A percentile compares a stretch with the other conserved stretches of the same genome.
Conservation (phyloP, 2,797 vertebrate genomes). For the Clangula hyemalis region DNA sequence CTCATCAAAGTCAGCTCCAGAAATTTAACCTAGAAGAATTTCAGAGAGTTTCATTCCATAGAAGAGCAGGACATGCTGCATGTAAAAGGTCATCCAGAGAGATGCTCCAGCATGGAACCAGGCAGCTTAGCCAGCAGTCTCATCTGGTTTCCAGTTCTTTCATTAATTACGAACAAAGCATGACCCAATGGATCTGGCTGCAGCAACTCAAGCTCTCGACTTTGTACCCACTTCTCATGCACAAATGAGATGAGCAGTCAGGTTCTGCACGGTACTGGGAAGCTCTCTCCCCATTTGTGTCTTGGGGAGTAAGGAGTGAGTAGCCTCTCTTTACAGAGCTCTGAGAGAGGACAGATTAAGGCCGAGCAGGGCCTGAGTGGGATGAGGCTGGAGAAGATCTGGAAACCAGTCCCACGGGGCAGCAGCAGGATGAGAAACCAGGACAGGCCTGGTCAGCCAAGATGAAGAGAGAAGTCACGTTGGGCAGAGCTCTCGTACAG, state of each 20-base stretch:
- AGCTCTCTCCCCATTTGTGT: neutral
- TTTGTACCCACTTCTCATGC: neutral
- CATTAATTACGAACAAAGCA: neutral
- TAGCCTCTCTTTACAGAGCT: neutral
- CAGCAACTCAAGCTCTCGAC: neutral
- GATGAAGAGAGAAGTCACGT: neutral
- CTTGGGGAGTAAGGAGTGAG: neutral
- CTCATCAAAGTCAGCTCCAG: slow-evolving; percentile 22
- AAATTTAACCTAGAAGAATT: slow-evolving; percentile 11
- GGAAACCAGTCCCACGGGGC: neutral
- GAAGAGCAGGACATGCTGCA: neutral
- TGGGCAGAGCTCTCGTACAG: neutral
- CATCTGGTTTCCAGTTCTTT: neutral
- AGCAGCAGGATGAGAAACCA: neutral
- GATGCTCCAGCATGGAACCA: neutral
- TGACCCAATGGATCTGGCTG: neutral
- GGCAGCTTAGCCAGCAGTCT: neutral
- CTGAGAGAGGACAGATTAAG: neutral
- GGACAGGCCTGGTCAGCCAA: neutral
- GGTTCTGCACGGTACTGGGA: neutral
- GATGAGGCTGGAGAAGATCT: neutral
- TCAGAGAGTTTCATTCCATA: neutral
- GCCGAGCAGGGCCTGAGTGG: neutral
- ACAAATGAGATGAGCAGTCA: neutral
- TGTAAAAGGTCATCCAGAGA: neutral